phyloP scores from a whole-genome alignment of 2,797 vertebrate genomes.

The Todus mexicanus region DNA sequence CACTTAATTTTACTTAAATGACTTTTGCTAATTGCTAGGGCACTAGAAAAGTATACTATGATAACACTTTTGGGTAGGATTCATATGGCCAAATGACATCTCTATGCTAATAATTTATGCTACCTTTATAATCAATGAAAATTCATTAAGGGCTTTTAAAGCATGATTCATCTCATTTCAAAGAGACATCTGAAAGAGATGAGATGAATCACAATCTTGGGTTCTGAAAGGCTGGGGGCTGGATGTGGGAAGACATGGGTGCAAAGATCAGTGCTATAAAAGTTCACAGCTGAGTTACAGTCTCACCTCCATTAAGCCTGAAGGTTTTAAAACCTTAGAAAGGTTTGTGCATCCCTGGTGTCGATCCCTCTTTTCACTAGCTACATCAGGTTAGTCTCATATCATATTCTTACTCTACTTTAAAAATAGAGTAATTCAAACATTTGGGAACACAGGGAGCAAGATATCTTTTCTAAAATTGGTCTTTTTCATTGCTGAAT shows the following conservation, averaged over 20 bases:
- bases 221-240: background rate
- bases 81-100: background rate
- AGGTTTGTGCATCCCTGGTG: background rate
- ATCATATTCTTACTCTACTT: background rate
- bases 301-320: background rate
- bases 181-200: conserved; percentile 8
- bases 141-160: conserved; percentile 40
- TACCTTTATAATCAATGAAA: background rate
- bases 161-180: conserved; percentile 40
- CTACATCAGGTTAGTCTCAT: background rate
- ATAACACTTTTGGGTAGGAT: background rate
- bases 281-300: background rate
- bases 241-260: background rate
- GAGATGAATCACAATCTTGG: conserved; percentile 9
- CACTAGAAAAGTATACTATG: background rate
- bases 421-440: background rate
- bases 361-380: background rate
- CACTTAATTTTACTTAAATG: background rate
- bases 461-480: background rate
- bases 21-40: background rate
- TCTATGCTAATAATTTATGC: background rate
- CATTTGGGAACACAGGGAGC: background rate
- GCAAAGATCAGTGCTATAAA: background rate
- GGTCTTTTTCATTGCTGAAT: background rate
- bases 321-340: background rate